A percentile compares a stretch with the other conserved stretches of the same genome.
Evolutionary conservation across 2,888 invertebrate species (phyloP).

Genomic region (Chelonus formosanus): DNA sequence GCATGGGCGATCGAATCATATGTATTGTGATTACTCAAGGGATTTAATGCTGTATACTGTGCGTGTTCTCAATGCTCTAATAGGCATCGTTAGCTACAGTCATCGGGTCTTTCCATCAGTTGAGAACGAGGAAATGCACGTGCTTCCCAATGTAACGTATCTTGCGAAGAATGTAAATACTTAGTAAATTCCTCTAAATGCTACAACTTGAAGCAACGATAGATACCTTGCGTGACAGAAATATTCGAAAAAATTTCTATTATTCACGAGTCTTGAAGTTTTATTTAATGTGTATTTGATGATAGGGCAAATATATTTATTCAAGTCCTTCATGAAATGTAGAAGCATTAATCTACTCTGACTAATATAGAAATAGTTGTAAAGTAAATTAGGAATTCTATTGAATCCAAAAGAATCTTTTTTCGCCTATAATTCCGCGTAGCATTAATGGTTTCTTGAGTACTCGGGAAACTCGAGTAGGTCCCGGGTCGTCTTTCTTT

Average conservation of each 20-base stretch:
- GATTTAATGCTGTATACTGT: constrained; percentile 28
- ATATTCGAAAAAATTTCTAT: too few relatives aligned
- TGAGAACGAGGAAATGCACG: constrained; percentile 8
- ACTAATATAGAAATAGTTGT: too few relatives aligned
- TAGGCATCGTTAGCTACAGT: constrained; percentile 59
- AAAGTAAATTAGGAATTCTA: too few relatives aligned
- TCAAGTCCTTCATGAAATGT: too few relatives aligned
- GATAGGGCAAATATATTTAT: too few relatives aligned
- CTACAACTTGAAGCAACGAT: not conserved
- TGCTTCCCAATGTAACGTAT: not conserved
- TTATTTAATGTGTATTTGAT: too few relatives aligned
- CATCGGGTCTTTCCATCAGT: constrained; percentile 2
- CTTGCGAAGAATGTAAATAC: not conserved
- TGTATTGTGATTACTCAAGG: constrained; percentile 60
- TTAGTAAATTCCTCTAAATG: not conserved
- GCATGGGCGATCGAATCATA: constrained; percentile 60
- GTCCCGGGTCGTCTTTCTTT: constrained; percentile 18
- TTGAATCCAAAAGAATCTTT: too few relatives aligned
- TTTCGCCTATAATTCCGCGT: too few relatives aligned
- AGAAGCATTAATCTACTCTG: too few relatives aligned
- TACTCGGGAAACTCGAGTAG: constrained; percentile 37
- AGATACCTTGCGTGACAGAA: not conserved
- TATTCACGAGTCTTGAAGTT: too few relatives aligned
- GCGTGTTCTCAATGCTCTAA: constrained; percentile 53
- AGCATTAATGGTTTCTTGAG: too few relatives aligned